phyloP scores from a whole-genome alignment of 2,888 invertebrate species.

The Stenchaetothrips biformis region DNA sequence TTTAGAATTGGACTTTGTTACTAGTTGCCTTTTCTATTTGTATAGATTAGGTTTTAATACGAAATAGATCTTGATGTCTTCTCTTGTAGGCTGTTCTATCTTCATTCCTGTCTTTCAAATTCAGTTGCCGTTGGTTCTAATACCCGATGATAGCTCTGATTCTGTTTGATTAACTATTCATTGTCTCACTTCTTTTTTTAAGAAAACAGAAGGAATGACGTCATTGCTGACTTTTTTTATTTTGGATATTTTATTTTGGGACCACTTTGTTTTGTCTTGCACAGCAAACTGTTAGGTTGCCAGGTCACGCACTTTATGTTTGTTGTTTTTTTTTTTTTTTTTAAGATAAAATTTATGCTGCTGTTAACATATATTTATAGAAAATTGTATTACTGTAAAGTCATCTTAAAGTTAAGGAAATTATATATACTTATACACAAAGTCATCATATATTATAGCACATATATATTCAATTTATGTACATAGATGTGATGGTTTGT shows the following conservation, averaged over 20 bases:
- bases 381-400: not conserved
- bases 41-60: too few species aligned
- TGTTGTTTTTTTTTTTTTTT: not conserved
- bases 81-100: too few species aligned
- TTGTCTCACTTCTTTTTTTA: too few species aligned
- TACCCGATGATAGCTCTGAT: too few species aligned
- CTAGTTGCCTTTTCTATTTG: too few species aligned
- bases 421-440: not conserved
- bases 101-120: too few species aligned
- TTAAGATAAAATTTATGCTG: constrained; percentile 1
- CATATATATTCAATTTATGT: not conserved
- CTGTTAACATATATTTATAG: constrained; percentile 18
- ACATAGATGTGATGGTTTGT: not conserved
- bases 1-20: too few species aligned
- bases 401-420: not conserved
- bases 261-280: not conserved
- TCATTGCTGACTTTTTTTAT: not conserved
- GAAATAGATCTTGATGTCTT: too few species aligned
- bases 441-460: constrained; percentile 19
- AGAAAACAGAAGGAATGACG: too few species aligned
- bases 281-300: not conserved
- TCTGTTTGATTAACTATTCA: too few species aligned
- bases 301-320: not conserved
- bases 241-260: not conserved
- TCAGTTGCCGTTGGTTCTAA: too few species aligned